phyloP scores from a whole-genome alignment of 2,797 vertebrate genomes.

The Xenentodon cancila region DNA sequence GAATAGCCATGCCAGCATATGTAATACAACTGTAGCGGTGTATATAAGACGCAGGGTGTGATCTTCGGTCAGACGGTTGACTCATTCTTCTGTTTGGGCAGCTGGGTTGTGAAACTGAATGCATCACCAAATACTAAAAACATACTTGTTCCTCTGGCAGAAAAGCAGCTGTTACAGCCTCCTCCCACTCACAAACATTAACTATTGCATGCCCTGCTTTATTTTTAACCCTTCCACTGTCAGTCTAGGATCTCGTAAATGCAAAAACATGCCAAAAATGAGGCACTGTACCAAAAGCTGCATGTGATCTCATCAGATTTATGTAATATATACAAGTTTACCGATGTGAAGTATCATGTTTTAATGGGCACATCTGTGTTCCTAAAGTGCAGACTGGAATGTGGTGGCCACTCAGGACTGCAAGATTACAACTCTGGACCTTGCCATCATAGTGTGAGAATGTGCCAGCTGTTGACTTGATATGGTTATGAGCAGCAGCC shows the following conservation, averaged over 20 bases:
- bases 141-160: conserved; percentile 35
- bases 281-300: not conserved
- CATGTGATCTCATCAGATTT: not conserved
- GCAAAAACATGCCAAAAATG: not conserved
- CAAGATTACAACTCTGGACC: conserved; percentile 55
- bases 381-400: conserved; percentile 45
- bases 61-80: conserved; percentile 41
- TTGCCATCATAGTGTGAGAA: conserved; percentile 64
- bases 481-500: conserved; percentile 68
- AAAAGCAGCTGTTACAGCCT: conserved; percentile 24
- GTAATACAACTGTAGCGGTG: conserved; percentile 5
- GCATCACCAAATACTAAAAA: conserved; percentile 45
- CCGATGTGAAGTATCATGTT: not conserved
- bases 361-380: conserved; percentile 6
- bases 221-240: conserved; percentile 6
- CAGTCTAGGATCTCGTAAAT: not conserved
- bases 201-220: not conserved
- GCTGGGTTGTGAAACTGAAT: conserved; percentile 53
- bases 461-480: conserved; percentile 77
- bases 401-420: conserved; percentile 48
- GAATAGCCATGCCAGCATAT: not conserved
- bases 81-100: conserved; percentile 37
- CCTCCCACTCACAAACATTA: conserved; percentile 10
- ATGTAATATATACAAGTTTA: not conserved
- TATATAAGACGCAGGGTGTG: conserved; percentile 16